Base-by-base conservation (phyloP, 2,888 invertebrate species). In the Nephrotoma flavescens region DNA sequence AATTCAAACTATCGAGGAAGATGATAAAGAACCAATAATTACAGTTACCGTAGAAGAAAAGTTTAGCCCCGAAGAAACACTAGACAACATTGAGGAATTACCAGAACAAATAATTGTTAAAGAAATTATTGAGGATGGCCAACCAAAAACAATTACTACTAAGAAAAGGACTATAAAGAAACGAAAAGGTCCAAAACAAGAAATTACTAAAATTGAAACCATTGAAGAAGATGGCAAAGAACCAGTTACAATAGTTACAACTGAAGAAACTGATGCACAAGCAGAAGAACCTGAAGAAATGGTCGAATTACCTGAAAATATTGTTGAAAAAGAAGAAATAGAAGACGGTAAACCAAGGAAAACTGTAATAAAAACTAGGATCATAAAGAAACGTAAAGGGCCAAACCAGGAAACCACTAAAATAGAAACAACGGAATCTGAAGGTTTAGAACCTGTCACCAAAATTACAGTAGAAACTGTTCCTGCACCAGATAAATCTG, bases 161-260 rank as follows among this genome's bases (percentile, higher is more conserved):
- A 92, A 91, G 86, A 92, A 91, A 86, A 90, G 92, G 42, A 89
- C 91, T 0, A 90, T 92, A 57, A 92, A 90, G 87, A 92, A 92
- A 88, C 91, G 90, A 0, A 91, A 88, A 88, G 92, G 90, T 86
- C 89, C 90, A 84, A 91, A 90, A 88, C 90, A 92, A 71, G 92
- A 93, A 89, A 89, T 92, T 12, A 93, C 92, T 0, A 91, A 92
- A 90, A 92, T 93, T 86, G 89, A 91, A 86, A 92, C 92, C 31
- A 89, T 92, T 57, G 91, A 91, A 88, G 90, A 92, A 88, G 92
- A 92, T 87, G 91, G 91, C 12, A 89, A 90, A 87, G 89, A 91
- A 87, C 93, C 93, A 0, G 87, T 88, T 11, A 90, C 89, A 87
- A 87, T 87, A 11, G 88, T 91, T n/a, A 89, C 88, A 12, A 87